Conservation (phyloP, 64 coral and sea anemone species). For the Pocillopora damicornis region DNA sequence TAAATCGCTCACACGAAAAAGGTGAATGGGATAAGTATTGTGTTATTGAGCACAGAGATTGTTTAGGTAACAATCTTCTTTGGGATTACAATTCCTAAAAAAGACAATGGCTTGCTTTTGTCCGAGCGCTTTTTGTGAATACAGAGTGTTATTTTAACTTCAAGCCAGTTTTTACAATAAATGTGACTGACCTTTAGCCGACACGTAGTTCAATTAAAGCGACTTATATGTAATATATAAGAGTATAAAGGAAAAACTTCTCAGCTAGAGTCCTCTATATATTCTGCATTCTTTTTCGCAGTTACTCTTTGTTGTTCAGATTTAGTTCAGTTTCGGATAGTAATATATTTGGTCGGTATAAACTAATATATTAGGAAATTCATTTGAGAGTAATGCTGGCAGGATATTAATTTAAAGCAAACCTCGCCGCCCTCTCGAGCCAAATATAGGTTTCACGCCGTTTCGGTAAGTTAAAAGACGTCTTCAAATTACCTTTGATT, state of each 20-base stretch:
- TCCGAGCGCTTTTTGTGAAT: neutral
- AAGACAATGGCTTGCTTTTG: neutral
- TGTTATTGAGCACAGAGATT: neutral
- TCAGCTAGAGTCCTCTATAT: neutral
- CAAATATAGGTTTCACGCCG: neutral
- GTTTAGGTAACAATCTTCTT: neutral
- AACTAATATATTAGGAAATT: neutral
- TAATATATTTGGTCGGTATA: neutral
- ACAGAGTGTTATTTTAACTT: neutral
- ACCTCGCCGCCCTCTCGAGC: neutral
- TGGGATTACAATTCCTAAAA: neutral
- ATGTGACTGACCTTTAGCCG: neutral
- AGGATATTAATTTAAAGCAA: constrained; percentile 1
- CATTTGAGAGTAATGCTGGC: neutral
- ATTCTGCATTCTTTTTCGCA: neutral
- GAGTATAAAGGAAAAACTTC: neutral
- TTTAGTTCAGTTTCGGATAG: neutral
- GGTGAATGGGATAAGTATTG: neutral
- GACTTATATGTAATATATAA: neutral
- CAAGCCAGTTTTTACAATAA: neutral
- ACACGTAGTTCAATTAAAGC: neutral
- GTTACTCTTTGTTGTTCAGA: neutral
- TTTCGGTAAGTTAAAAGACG: constrained; percentile 13
- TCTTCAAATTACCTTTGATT: constrained; percentile 4
- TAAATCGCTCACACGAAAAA: neutral